phyloP scores from a whole-genome alignment of 2,888 invertebrate species.

The Gibbula magus region DNA sequence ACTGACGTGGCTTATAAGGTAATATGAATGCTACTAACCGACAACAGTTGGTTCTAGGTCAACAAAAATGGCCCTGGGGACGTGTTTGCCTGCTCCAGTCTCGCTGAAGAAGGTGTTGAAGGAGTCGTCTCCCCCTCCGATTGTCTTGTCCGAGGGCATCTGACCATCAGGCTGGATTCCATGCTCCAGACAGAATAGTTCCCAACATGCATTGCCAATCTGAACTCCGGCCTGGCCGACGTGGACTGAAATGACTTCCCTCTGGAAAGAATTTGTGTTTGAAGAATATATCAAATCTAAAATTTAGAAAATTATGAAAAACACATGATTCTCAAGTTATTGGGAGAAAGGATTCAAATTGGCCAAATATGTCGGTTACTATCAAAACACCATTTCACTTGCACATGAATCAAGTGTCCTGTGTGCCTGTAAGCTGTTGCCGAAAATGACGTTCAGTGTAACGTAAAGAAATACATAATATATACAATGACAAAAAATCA shows the following conservation, averaged over 20 bases:
- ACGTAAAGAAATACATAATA: too few species aligned
- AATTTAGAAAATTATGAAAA: too few species aligned
- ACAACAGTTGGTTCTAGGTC: conserved; percentile 98
- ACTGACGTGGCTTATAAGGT: too few species aligned
- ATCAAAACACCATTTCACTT: too few species aligned
- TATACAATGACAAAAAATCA: too few species aligned
- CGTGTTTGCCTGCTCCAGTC: conserved; percentile 96
- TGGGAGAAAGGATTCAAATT: too few species aligned
- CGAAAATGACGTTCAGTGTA: too few species aligned
- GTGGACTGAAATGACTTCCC: conserved; percentile 77
- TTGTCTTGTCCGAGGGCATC: conserved; percentile 88
- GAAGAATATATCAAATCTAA: too few species aligned
- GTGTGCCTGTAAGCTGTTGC: too few species aligned
- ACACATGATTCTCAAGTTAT: too few species aligned
- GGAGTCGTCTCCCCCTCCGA: conserved; percentile 83
- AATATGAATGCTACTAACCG: conserved; percentile 78
- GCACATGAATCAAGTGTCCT: too few species aligned
- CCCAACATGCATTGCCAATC: conserved; percentile 79
- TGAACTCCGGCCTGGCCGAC: conserved; percentile 78
- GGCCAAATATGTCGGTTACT: too few species aligned
- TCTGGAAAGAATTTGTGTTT: conserved; percentile 60
- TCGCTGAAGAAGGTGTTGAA: conserved; percentile 88
- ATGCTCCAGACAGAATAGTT: conserved; percentile 78
- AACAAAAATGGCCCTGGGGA: conserved; percentile 93
- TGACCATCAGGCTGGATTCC: conserved; percentile 77